Base-by-base conservation (phyloP, 2,888 invertebrate genomes). In the Panopea generosa region DNA sequence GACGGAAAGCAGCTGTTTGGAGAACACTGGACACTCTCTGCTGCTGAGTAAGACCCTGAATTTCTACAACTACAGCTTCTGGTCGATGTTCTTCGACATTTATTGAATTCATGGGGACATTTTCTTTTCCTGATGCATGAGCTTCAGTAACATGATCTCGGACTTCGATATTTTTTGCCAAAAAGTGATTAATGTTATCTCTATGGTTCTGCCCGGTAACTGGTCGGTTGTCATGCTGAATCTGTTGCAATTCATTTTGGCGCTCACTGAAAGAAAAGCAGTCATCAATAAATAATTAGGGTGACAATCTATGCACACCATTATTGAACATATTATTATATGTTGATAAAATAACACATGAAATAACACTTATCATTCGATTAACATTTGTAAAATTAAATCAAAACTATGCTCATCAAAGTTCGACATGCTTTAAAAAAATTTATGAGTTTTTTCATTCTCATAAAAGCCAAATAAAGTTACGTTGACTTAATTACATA, bases 21-120 rank as follows among this genome's bases (percentile, higher is more conserved):
- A 92, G 84, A 3, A 89, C 59, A 55, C 85, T 87, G 1, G 91
- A 90, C 1, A 92, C 92, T n/a, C 90, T 85, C n/a, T 89, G 86
- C n/a, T 88, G 86, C 49, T 91, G 88, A 2, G 90, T 87, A 38
- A 92, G 78, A 9, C 90, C 91, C 53, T 89, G 88, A 11, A 92
- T 91, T 79, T 92, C 92, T 6, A 91, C 89, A 1, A 89, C 83
- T 27, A 90, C 86, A 24, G 88, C 83, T 52, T 91, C 91, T 7
- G 91, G 91, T 24, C 91, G 80, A 47, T 89, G 87, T 63, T 89
- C 85, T 47, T 90, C 90, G 2, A 87, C 89, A 65, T 78, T 73
- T 24, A 86, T 81, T n/a, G 84, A 81, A 77, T 89, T 89, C 2
- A 86, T 76, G 2, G 88, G 88, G 18, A 87, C 82, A 74, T 87